Percentiles rank a stretch among this genome's conserved stretches.
phyloP scores from a whole-genome alignment of 2,113 vertebrate genomes.

The Micronycteris hirsuta region DNA sequence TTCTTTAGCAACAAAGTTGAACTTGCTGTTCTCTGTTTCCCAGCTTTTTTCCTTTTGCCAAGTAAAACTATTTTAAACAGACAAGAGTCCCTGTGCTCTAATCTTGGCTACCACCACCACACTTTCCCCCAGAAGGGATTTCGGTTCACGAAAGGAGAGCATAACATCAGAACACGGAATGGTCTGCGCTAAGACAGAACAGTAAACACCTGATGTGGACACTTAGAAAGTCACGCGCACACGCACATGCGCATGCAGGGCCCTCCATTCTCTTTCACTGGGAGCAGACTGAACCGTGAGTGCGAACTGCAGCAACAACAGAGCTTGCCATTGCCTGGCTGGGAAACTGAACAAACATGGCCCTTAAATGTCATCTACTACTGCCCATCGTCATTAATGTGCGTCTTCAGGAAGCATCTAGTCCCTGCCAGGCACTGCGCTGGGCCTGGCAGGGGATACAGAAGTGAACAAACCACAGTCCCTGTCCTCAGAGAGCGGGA shows the following conservation, averaged over 20 bases:
- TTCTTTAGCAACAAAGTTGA: background rate
- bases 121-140: background rate
- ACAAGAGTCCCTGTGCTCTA: background rate
- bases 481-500: background rate
- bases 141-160: background rate
- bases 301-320: background rate
- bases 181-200: background rate
- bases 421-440: background rate
- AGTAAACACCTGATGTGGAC: background rate
- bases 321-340: background rate
- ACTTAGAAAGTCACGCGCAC: background rate
- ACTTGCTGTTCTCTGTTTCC: background rate
- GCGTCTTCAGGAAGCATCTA: background rate
- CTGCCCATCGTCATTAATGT: background rate
- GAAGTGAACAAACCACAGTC: background rate
- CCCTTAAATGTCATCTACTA: background rate
- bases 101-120: background rate
- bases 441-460: background rate
- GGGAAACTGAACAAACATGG: background rate
- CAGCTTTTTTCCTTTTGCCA: background rate
- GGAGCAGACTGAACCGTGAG: background rate
- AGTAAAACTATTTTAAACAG: background rate
- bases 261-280: too few relatives aligned
- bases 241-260: background rate
- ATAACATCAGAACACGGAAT: background rate